phyloP scores from a whole-genome alignment of 2,113 vertebrate genomes.

The Epinephelus moara region DNA sequence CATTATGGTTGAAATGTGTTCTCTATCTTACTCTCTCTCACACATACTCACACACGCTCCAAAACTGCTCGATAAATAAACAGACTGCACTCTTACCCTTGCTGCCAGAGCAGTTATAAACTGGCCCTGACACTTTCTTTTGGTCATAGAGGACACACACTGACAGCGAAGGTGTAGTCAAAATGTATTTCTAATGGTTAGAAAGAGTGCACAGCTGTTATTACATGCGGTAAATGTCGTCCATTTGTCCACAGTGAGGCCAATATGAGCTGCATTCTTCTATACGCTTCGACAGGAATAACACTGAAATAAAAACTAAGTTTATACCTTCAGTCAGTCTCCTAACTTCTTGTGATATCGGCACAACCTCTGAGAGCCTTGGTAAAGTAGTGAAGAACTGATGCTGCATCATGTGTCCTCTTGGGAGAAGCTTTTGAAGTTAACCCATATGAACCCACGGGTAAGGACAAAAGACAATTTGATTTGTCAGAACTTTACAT shows the following conservation, averaged over 20 bases:
- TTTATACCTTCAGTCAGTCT: not conserved
- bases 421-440: not conserved
- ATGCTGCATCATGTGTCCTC: not conserved
- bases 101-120: conserved; percentile 39
- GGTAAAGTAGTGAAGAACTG: not conserved
- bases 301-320: not conserved
- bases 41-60: not conserved
- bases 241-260: conserved; percentile 8
- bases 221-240: conserved; percentile 2
- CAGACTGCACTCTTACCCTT: not conserved
- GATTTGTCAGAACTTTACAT: not conserved
- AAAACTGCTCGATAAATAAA: conserved; percentile 19
- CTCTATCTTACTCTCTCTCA: not conserved
- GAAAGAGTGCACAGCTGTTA: conserved; percentile 31
- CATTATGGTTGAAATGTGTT: conserved; percentile 33
- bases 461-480: not conserved
- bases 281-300: not conserved
- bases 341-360: not conserved
- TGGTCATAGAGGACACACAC: not conserved
- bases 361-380: not conserved
- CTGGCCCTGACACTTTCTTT: not conserved
- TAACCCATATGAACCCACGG: not conserved
- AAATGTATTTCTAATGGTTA: conserved; percentile 3
- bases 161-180: conserved; percentile 14
- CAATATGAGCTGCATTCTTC: not conserved